Conservation (phyloP, 2,113 vertebrate genomes). For the Erythrolamprus reginae region DNA sequence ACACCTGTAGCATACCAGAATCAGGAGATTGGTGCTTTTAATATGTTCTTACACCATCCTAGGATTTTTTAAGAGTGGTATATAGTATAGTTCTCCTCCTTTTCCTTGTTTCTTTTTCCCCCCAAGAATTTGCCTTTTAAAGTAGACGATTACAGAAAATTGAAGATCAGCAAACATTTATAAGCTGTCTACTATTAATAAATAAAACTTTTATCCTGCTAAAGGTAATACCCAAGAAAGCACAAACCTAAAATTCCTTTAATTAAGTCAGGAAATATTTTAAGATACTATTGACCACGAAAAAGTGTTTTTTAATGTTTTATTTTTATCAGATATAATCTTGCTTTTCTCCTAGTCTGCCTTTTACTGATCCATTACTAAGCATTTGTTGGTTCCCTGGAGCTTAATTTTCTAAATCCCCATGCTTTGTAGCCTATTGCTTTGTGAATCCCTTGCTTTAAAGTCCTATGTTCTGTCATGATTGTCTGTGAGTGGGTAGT, state of each 20-base stretch:
- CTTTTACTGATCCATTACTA: slow-evolving; percentile 63
- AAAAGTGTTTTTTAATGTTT: slow-evolving; percentile 38
- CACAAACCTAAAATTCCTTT: slow-evolving; percentile 19
- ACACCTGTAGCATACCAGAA: slow-evolving; percentile 4
- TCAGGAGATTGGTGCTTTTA: slow-evolving; percentile 3
- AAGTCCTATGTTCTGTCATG: slow-evolving; percentile 45
- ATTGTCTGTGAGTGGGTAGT: slow-evolving; percentile 40
- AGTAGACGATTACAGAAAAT: slow-evolving; percentile 25
- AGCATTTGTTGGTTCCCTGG: slow-evolving; percentile 65
- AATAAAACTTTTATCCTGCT: slow-evolving; percentile 44
- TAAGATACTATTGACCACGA: slow-evolving; percentile 45
- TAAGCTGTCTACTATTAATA: slow-evolving; percentile 43
- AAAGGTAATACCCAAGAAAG: slow-evolving; percentile 46
- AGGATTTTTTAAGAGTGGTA: not conserved
- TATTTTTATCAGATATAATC: slow-evolving; percentile 65
- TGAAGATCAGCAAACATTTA: slow-evolving; percentile 31
- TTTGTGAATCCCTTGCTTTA: slow-evolving; percentile 60
- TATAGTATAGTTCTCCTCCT: not conserved
- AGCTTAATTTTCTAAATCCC: slow-evolving; percentile 67
- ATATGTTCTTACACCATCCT: not conserved
- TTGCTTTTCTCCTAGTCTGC: slow-evolving; percentile 60
- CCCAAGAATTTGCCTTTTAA: not conserved
- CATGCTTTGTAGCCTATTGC: slow-evolving; percentile 64
- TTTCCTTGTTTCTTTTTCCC: not conserved
- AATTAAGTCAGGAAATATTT: slow-evolving; percentile 46